A percentile compares a stretch with the other conserved stretches of the same genome.
Conservation (phyloP, 2,797 vertebrate genomes). For the Halcyon leucocephala region DNA sequence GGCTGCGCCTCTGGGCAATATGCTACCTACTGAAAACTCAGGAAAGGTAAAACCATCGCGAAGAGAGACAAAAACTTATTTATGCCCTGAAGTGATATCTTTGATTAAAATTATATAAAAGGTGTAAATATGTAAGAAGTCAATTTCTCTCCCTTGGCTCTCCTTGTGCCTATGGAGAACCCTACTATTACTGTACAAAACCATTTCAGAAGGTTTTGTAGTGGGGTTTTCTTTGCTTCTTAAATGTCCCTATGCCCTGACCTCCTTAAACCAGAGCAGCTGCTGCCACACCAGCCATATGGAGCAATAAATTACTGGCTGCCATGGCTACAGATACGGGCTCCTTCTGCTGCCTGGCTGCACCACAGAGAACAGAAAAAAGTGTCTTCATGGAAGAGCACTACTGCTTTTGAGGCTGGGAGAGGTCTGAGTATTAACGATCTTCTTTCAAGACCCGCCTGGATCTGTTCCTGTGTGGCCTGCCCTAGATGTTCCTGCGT, state of each 20-base stretch:
- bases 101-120: not conserved
- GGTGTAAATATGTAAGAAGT: not conserved
- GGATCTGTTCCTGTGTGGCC: too few species aligned
- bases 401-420: not conserved
- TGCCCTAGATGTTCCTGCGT: too few species aligned
- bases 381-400: not conserved
- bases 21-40: not conserved
- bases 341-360: slow-evolving; percentile 63
- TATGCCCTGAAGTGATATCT: not conserved
- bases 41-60: not conserved
- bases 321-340: slow-evolving; percentile 61
- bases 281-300: slow-evolving; percentile 73
- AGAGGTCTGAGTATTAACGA: not conserved
- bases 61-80: not conserved
- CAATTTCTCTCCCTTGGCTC: not conserved
- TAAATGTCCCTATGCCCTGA: slow-evolving; percentile 44
- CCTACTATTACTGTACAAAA: not conserved
- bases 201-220: not conserved
- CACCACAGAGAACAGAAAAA: slow-evolving; percentile 7
- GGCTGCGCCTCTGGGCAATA: fast-evolving
- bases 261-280: slow-evolving; percentile 67
- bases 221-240: slow-evolving; percentile 14
- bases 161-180: not conserved
- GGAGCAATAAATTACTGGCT: slow-evolving; percentile 69
- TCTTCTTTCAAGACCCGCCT: not conserved